phyloP scores from a whole-genome alignment of 2,888 invertebrate species.

The Acronicta alni region DNA sequence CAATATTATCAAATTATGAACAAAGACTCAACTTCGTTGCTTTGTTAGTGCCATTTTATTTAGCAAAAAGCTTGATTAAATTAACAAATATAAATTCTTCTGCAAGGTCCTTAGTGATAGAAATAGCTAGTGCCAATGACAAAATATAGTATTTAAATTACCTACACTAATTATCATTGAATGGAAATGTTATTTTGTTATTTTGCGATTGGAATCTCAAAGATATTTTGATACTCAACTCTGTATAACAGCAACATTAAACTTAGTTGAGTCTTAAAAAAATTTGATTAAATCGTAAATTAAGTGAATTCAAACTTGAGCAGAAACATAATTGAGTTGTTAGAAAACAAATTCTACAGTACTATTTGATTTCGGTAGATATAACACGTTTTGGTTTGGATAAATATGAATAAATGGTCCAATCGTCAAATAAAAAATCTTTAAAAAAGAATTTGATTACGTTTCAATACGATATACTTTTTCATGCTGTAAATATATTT shows the following conservation, averaged over 20 bases:
- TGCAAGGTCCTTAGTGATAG: conserved; percentile 84
- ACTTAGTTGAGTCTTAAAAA: background rate
- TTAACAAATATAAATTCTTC: conserved; percentile 54
- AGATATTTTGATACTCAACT: conserved; percentile 6
- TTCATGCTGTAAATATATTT: conserved; percentile 53
- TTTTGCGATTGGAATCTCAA: conserved; percentile 44
- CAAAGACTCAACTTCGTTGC: conserved; percentile 29
- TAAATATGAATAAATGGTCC: conserved; percentile 28
- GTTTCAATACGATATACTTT: conserved; percentile 37
- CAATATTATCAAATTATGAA: conserved; percentile 6
- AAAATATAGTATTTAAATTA: conserved; percentile 46
- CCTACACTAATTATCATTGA: no score
- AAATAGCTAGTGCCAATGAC: conserved; percentile 83
- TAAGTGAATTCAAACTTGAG: background rate
- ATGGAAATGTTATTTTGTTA: conserved; percentile 28
- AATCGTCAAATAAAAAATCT: conserved; percentile 47
- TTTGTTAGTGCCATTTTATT: conserved; percentile 49
- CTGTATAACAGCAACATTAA: background rate
- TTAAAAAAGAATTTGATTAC: conserved; percentile 21
- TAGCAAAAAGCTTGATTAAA: conserved; percentile 44
- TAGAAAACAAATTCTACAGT: conserved; percentile 16
- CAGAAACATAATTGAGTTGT: background rate
- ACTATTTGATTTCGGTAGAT: conserved; percentile 32
- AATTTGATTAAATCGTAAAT: background rate
- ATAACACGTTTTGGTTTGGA: conserved; percentile 1